These are phyloP conservation scores for Coecobrya sp. DNA, from an alignment of 2,888 invertebrate genomes.

Conservation along the genomic window DNA sequence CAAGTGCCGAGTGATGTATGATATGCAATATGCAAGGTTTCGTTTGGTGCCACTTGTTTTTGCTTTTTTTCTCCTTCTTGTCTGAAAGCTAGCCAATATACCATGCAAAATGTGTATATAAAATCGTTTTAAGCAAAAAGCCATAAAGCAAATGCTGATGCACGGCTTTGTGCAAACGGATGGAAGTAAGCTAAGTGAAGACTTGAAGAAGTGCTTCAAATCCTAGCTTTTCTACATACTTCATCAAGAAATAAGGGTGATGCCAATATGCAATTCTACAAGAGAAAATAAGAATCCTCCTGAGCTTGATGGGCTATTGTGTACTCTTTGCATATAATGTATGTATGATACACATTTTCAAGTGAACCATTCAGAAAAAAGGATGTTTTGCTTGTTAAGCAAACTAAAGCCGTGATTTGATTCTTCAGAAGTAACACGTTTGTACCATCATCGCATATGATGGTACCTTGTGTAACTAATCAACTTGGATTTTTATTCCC, in stretches of 20 bases:
- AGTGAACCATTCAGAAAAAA: neutral
- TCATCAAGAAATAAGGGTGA: neutral
- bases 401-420: slow-evolving; percentile 37
- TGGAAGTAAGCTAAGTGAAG: neutral
- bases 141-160: slow-evolving; percentile 16
- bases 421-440: slow-evolving; percentile 4
- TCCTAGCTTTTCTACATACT: neutral
- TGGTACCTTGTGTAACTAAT: slow-evolving; percentile 23
- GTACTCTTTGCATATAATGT: neutral
- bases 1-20: neutral
- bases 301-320: neutral
- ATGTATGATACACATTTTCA: slow-evolving; percentile 21
- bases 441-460: neutral
- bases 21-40: neutral
- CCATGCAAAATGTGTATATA: slow-evolving; percentile 47
- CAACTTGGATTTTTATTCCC: neutral
- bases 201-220: slow-evolving; percentile 19
- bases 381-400: slow-evolving; percentile 30
- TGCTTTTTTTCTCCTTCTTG: slow-evolving; percentile 18
- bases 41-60: slow-evolving; percentile 25
- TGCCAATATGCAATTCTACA: neutral
- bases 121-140: slow-evolving; percentile 43
- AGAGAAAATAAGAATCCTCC: neutral
- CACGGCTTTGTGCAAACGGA: neutral
- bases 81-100: slow-evolving; percentile 71